phyloP scores from a whole-genome alignment of 2,113 vertebrate genomes.

The Pristiophorus japonicus region DNA sequence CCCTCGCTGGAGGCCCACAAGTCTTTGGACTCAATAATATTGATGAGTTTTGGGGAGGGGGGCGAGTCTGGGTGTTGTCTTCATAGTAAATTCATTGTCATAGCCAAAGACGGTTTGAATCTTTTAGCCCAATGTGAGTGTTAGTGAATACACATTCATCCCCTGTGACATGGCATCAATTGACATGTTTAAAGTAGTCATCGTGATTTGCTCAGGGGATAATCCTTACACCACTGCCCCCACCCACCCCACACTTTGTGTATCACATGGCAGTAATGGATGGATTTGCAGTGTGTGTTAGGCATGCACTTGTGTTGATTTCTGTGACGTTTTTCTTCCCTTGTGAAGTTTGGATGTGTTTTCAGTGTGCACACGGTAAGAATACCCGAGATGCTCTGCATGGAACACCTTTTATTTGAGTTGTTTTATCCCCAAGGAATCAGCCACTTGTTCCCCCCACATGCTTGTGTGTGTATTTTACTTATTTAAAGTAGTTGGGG shows the following conservation, averaged over 20 bases:
- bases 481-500: background rate
- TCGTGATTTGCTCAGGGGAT: background rate
- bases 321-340: background rate
- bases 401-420: background rate
- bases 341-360: background rate
- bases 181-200: background rate
- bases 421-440: background rate
- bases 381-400: constrained; percentile 18
- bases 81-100: background rate
- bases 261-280: background rate
- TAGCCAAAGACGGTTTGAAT: background rate
- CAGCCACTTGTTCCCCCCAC: background rate
- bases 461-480: background rate
- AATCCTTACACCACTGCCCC: constrained; percentile 34
- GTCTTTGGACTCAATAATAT: background rate
- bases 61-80: background rate
- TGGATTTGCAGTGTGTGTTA: background rate
- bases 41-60: background rate
- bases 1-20: background rate
- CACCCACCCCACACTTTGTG: background rate
- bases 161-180: background rate
- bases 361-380: background rate
- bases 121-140: background rate
- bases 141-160: background rate
- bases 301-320: background rate